These are phyloP conservation scores for Heliangelus exortis DNA, from an alignment of 2,797 vertebrate genomes.

Conservation along the genomic window DNA sequence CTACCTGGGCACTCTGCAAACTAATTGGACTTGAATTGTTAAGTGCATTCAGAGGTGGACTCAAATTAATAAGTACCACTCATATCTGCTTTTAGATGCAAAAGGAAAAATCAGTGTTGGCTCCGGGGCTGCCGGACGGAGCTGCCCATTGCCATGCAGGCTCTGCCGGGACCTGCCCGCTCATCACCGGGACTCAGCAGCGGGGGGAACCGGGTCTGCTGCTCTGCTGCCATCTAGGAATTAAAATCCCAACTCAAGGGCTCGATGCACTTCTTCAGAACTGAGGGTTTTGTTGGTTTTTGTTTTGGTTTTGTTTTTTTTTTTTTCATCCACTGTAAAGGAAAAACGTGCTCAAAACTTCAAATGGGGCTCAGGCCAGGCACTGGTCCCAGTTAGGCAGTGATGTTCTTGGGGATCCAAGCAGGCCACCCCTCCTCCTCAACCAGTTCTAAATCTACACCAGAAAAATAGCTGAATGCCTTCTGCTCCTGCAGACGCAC, in stretches of 20 bases:
- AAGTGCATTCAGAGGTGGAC: conserved; percentile 32
- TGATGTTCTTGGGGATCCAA: background rate
- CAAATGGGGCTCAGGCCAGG: background rate
- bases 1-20: conserved; percentile 61
- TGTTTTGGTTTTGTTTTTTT: no score
- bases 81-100: conserved; percentile 59
- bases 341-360: background rate
- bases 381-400: background rate
- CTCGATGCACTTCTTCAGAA: conserved; percentile 29
- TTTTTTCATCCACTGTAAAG: background rate
- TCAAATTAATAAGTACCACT: conserved; percentile 27
- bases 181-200: background rate
- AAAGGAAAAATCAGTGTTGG: background rate
- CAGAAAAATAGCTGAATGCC: fast-evolving
- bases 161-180: background rate
- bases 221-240: conserved; percentile 29
- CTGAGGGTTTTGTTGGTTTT: background rate
- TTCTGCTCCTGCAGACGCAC: background rate
- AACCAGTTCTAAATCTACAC: fast-evolving
- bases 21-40: conserved; percentile 63
- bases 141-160: background rate
- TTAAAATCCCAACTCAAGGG: conserved; percentile 24
- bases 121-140: conserved; percentile 23
- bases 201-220: background rate
- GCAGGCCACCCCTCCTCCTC: no score